A percentile compares a stretch with the other conserved stretches of the same genome.
Evolutionary conservation across 2,797 vertebrate genomes (phyloP).

Genomic region (Sorex maritimensis): DNA sequence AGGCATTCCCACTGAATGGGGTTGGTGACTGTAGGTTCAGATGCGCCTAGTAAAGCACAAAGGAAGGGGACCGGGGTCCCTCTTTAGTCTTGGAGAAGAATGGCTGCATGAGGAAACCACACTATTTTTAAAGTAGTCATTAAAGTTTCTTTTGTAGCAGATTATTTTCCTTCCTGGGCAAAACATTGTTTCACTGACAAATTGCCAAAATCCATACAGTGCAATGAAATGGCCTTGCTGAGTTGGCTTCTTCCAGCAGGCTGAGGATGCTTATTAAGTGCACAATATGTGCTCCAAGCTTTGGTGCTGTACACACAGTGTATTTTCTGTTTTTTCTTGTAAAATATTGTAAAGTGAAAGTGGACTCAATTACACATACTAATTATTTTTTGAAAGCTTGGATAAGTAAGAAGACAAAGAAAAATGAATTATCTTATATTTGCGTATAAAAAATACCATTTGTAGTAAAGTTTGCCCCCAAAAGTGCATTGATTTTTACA

Average conservation of each 20-base stretch:
- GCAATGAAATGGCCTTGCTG: conserved; percentile 29
- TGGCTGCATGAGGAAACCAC: conserved; percentile 68
- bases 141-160: conserved; percentile 78
- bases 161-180: conserved; percentile 80
- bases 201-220: conserved; percentile 71
- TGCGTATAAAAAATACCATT: neutral
- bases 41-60: conserved; percentile 55
- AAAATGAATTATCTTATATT: neutral
- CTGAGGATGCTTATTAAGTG: conserved; percentile 13
- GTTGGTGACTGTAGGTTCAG: conserved; percentile 56
- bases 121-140: conserved; percentile 75
- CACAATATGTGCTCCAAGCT: neutral
- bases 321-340: neutral
- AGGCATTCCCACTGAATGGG: conserved; percentile 77
- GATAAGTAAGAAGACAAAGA: conserved; percentile 18
- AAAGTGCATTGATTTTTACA: too few relatives aligned
- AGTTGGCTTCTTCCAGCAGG: conserved; percentile 47
- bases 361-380: conserved; percentile 15
- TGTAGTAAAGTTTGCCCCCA: neutral
- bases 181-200: conserved; percentile 72
- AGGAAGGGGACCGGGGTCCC: neutral
- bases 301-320: conserved; percentile 8
- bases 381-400: conserved; percentile 21
- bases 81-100: conserved; percentile 74
- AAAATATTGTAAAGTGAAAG: conserved; percentile 24